These are phyloP conservation scores for Pachydiplax longipennis DNA, from an alignment of 2,888 invertebrate species.

Conservation along the genomic window DNA sequence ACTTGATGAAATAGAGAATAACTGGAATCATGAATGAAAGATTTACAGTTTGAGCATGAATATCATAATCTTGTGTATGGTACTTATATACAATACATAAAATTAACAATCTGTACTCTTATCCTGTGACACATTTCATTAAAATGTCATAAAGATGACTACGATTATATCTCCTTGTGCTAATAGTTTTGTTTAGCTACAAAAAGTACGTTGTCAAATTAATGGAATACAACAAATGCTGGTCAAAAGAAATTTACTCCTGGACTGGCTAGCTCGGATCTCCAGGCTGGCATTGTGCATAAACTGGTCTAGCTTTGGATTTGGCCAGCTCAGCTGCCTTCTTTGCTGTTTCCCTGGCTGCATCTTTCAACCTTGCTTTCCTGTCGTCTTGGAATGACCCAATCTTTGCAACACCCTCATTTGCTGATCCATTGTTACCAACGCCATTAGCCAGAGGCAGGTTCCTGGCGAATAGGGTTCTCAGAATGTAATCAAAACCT, in stretches of 20 bases:
- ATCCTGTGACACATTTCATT: not conserved
- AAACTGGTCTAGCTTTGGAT: conserved; percentile 60
- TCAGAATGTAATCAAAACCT: conserved; percentile 85
- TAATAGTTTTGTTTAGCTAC: not conserved
- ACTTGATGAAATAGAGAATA: not conserved
- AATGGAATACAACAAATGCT: conserved; percentile 41
- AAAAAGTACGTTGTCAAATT: not conserved
- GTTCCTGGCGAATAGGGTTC: conserved; percentile 71
- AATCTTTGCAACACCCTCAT: conserved; percentile 46
- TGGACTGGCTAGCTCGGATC: conserved; percentile 7
- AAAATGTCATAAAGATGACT: not conserved
- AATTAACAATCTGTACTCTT: not conserved
- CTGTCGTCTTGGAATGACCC: conserved; percentile 55
- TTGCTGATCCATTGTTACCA: conserved; percentile 52
- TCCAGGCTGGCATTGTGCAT: conserved; percentile 47
- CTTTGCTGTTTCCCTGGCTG: conserved; percentile 66
- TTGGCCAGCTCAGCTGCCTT: conserved; percentile 83
- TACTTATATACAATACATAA: conserved; percentile 4
- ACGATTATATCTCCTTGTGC: not conserved
- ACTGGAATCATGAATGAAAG: not conserved
- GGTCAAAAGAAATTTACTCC: not conserved
- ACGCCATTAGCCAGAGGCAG: conserved; percentile 48
- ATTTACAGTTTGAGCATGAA: not conserved
- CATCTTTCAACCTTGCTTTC: conserved; percentile 74
- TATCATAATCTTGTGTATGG: not conserved